Conservation (phyloP, 2,888 invertebrate species). For the Urechis unicinctus region DNA sequence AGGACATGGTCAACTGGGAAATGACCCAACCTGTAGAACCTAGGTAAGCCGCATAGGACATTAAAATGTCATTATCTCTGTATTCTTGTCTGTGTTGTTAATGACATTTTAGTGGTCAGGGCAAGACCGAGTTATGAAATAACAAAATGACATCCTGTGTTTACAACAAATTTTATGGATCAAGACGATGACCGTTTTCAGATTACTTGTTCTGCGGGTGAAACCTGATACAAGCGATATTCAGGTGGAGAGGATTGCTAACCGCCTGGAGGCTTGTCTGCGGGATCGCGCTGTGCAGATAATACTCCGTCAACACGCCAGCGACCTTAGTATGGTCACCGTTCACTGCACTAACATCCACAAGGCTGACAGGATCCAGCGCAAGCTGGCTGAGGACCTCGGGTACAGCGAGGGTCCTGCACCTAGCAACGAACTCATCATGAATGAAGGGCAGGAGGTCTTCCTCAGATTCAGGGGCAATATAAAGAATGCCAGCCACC, state of each 20-base stretch:
- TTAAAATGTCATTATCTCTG: too few relatives aligned
- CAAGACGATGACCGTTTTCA: slow-evolving; percentile 9
- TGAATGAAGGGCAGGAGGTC: slow-evolving; percentile 39
- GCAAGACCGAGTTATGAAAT: too few relatives aligned
- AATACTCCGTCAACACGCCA: slow-evolving; percentile 31
- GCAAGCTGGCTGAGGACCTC: slow-evolving; percentile 19
- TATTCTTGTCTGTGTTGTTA: too few relatives aligned
- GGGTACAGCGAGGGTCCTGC: slow-evolving; percentile 35
- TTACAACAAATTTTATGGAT: not conserved
- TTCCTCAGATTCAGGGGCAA: slow-evolving; percentile 40
- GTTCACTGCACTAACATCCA: slow-evolving; percentile 25
- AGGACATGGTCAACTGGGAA: slow-evolving; percentile 38
- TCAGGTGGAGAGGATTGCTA: slow-evolving; percentile 28
- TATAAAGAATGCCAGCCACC: slow-evolving; percentile 14
- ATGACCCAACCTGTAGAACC: slow-evolving; percentile 11
- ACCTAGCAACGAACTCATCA: slow-evolving; percentile 27
- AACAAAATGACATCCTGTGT: not conserved
- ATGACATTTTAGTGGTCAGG: too few relatives aligned
- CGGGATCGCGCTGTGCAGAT: slow-evolving; percentile 27
- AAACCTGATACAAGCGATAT: slow-evolving; percentile 18
- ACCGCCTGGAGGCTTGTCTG: slow-evolving; percentile 24
- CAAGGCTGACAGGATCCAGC: slow-evolving; percentile 25
- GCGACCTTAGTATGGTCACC: slow-evolving; percentile 25
- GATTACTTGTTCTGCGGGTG: slow-evolving; percentile 30
- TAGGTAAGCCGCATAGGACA: slow-evolving; percentile 2